phyloP scores from a whole-genome alignment of 2,113 vertebrate species.

The Ailurus styani region DNA sequence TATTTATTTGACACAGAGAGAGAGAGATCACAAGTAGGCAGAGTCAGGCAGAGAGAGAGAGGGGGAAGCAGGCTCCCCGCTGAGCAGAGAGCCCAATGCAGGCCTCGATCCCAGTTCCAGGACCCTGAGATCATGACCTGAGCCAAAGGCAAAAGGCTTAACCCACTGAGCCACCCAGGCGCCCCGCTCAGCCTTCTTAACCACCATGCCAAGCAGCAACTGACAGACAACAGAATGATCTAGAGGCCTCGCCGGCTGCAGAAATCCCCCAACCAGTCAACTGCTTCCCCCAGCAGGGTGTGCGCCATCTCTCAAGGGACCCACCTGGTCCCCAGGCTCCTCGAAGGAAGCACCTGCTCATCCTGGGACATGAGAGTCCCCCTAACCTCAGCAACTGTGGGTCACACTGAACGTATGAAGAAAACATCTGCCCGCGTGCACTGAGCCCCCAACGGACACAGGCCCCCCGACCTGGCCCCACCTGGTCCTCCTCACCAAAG shows the following conservation, averaged over 20 bases:
- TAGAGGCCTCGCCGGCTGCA: background rate
- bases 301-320: background rate
- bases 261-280: background rate
- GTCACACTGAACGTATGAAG: background rate
- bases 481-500: background rate
- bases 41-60: too few species aligned
- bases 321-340: background rate
- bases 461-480: background rate
- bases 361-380: too few species aligned
- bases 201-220: background rate
- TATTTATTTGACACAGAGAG: too few species aligned
- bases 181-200: background rate
- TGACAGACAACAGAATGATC: background rate
- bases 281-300: accelerated
- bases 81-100: too few species aligned
- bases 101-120: too few species aligned
- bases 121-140: too few species aligned
- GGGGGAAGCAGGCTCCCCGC: too few species aligned
- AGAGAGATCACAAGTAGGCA: too few species aligned
- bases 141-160: too few species aligned
- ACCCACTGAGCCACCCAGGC: too few species aligned
- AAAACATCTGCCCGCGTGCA: accelerated
- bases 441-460: background rate
- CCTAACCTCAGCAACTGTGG: too few species aligned
- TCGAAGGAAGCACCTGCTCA: background rate